Percentiles rank a stretch among this genome's conserved stretches.
Conservation (phyloP, 2,113 vertebrate species). For the Camelus bactrianus region DNA sequence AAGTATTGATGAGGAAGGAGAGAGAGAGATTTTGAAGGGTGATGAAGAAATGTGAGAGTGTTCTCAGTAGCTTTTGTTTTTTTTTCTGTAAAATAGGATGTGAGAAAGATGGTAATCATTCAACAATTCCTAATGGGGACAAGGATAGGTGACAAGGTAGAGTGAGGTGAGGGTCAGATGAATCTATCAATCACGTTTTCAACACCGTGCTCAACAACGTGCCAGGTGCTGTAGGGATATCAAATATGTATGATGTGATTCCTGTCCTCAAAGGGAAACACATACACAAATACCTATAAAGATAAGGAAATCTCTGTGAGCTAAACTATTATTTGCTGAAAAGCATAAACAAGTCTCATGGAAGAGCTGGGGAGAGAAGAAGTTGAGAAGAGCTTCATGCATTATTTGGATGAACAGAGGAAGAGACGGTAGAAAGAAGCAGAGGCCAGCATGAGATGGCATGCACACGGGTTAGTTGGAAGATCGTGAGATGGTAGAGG, state of each 20-base stretch:
- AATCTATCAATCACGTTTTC: constrained; percentile 6
- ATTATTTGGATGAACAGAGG: constrained; percentile 10
- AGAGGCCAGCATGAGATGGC: background rate
- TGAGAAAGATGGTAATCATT: constrained; percentile 44
- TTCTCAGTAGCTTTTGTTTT: constrained; percentile 47
- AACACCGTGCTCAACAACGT: background rate
- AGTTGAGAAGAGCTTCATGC: background rate
- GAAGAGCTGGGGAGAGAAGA: background rate
- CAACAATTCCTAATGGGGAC: background rate
- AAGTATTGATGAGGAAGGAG: background rate
- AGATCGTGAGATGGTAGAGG: background rate
- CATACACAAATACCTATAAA: background rate
- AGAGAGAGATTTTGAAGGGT: constrained; percentile 38
- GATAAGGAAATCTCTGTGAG: background rate
- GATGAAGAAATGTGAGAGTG: background rate
- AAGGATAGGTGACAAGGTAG: constrained; percentile 44
- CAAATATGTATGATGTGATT: constrained; percentile 38
- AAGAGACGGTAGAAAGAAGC: background rate
- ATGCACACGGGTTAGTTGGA: background rate
- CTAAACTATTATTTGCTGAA: background rate
- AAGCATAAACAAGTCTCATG: background rate
- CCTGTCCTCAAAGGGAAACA: background rate
- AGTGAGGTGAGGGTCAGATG: constrained; percentile 18
- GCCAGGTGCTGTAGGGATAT: background rate
- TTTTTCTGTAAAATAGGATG: constrained; percentile 30